Conservation (phyloP, 64 coral and sea anemone genomes). For the Exaiptasia diaphana region DNA sequence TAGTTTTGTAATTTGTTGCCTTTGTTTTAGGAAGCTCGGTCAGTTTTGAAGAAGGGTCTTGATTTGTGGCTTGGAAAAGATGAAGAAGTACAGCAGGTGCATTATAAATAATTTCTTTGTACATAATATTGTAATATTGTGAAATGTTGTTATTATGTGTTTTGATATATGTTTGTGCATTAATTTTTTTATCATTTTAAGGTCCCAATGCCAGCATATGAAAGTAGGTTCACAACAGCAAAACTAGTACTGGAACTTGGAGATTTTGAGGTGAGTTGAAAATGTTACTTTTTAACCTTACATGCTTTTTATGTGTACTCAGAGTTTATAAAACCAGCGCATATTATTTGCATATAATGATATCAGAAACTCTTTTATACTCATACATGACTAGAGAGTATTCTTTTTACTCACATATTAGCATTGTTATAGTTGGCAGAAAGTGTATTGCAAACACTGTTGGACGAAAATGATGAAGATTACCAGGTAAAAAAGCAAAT, state of each 20-base stretch:
- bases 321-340: neutral
- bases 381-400: no score
- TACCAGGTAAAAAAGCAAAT: conserved; percentile 30
- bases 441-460: conserved; percentile 53
- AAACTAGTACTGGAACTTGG: conserved; percentile 86
- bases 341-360: neutral
- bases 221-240: conserved; percentile 76
- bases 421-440: neutral
- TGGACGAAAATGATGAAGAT: conserved; percentile 85
- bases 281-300: neutral
- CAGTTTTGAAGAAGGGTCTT: conserved; percentile 76
- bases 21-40: conserved; percentile 58
- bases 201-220: conserved; percentile 73
- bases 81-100: conserved; percentile 40
- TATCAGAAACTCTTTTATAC: neutral
- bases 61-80: conserved; percentile 82
- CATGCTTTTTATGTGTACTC: neutral
- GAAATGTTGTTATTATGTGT: no score
- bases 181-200: conserved; percentile 10
- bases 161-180: no score
- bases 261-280: conserved; percentile 74
- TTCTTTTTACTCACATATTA: no score
- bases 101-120: no score
- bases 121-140: neutral
- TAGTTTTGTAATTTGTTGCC: no score